Base-by-base conservation (phyloP, 2,113 vertebrate species). In the Cettia cetti region DNA sequence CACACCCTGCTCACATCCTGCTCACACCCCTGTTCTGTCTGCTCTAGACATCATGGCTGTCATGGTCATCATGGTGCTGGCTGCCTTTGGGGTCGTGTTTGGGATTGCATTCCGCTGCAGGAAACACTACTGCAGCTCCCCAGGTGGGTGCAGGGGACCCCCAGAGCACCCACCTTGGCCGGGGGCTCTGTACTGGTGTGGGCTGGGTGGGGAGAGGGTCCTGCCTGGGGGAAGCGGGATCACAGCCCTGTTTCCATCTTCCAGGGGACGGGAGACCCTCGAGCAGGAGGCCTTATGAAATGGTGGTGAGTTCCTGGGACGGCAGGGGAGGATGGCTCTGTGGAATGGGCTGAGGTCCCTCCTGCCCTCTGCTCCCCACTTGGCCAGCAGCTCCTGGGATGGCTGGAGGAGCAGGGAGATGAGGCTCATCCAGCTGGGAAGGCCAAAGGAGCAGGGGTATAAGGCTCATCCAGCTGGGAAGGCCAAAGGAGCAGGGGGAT, bases 21-120 rank as follows among this genome's bases (percentile, higher is more conserved):
- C 70, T 12, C 63, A 75, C 49, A 3, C n/a, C n/a, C 15, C 37
- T 30, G 1, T 5, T 50, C 44, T 17, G 2, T 63, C 65, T 1
- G 0, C 65, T 90, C 28, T 10, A 95, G 94, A 2, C 14, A 0
- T 0, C 22, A n/a, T n/a, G n/a, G n/a, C n/a, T n/a, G n/a, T n/a
- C n/a, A n/a, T n/a, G n/a, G n/a, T n/a, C n/a, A n/a, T n/a, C n/a
- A n/a, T n/a, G n/a, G n/a, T n/a, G n/a, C 0, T 0, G 2, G 0
- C 0, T 1, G 2, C 0, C 1, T 0, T 0, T 2, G 0, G 0
- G 22, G 0, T 7, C 1, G 0, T 35, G 10, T 0, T 0, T 5
- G 18, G 0, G n/a, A 0, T 2, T 3, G 1, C 0, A 4, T 0
- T 23, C 7, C 0, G 1, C 8, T 0, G 7, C 22, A 17, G 10